phyloP scores from a whole-genome alignment of 2,113 vertebrate species.

The Thamnaconus septentrionalis region DNA sequence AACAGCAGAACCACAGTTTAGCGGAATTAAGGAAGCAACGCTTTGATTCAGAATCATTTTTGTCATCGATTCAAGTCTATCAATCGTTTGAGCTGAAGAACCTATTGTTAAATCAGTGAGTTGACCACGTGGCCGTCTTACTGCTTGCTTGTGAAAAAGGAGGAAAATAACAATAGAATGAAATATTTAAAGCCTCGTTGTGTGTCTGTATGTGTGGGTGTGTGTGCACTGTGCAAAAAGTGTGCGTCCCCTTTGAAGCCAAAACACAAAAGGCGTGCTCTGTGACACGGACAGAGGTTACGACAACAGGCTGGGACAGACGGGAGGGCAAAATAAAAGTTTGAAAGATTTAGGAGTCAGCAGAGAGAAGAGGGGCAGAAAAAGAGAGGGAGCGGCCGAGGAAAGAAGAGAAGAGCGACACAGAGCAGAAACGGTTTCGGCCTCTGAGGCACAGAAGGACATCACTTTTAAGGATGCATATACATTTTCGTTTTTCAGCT shows the following conservation, averaged over 20 bases:
- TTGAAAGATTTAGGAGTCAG: conserved; percentile 7
- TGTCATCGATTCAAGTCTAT: no score
- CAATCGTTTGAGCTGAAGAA: no score
- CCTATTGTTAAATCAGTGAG: no score
- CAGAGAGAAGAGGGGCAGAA: conserved; percentile 1
- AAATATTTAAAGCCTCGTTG: not conserved
- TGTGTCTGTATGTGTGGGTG: not conserved
- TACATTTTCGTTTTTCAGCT: conserved; percentile 28
- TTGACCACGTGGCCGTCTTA: no score
- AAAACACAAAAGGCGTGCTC: conserved; percentile 51
- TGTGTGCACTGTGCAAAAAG: conserved; percentile 5
- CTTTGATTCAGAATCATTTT: no score
- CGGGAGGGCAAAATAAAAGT: conserved; percentile 13
- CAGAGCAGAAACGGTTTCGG: conserved; percentile 2
- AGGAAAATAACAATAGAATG: no score
- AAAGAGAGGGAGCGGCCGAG: not conserved
- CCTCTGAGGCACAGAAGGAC: conserved; percentile 20
- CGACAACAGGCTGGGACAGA: conserved; percentile 22
- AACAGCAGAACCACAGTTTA: no score
- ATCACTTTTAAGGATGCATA: conserved; percentile 20
- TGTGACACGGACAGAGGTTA: conserved; percentile 60
- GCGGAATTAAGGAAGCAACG: no score
- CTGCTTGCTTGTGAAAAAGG: no score
- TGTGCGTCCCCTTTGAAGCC: conserved; percentile 37
- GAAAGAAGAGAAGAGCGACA: not conserved